Evolutionary conservation across 2,113 vertebrate species (phyloP), one percentile per base, ranked within the genome.

Genomic region (Colinus virginianus): DNA sequence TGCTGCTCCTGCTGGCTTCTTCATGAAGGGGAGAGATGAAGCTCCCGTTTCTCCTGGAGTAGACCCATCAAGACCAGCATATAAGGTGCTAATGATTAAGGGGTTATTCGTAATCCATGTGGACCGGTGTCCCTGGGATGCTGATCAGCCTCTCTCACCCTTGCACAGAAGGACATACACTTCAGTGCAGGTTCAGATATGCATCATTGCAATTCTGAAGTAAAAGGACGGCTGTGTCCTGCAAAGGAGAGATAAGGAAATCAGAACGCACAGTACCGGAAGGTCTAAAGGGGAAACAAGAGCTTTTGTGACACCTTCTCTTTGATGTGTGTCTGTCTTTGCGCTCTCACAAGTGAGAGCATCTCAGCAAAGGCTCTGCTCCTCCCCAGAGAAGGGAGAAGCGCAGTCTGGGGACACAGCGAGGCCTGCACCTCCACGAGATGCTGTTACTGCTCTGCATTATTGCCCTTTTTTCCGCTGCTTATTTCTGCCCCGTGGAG

Each of bases 21-120:
- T 63, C 2, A 1, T 1, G 3, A 42, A 46, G 42, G 13, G n/a
- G 30, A 46, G 48, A 78, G 20, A 58, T 9, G n/a, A 62, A 68
- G 8, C 15, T 58, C n/a, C 15, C 1, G 0, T 30, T 71, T 62
- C 26, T 76, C 51, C 53, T 48, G 42, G 36, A 77, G 79, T 25
- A 40, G 74, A 71, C 67, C 36, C 72, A 72, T 56, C 34, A 32
- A 78, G 53, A 1, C 19, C 5, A 8, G 26, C 32, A 14, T 43
- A 74, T 74, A 3, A 48, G 38, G 69, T 68, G 59, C 30, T 84
- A 63, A 53, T 0, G 5, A 23, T 0, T 2, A 58, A 28, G 17
- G 19, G 3, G 7, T 36, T 80, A 21, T 53, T 64, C 8, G 9
- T 58, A 59, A 77, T 22, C 48, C 1, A 1, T 21, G 38, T 14